Evolutionary conservation across 2,797 vertebrate genomes (phyloP).

Genomic region (Tachyglossus aculeatus): DNA sequence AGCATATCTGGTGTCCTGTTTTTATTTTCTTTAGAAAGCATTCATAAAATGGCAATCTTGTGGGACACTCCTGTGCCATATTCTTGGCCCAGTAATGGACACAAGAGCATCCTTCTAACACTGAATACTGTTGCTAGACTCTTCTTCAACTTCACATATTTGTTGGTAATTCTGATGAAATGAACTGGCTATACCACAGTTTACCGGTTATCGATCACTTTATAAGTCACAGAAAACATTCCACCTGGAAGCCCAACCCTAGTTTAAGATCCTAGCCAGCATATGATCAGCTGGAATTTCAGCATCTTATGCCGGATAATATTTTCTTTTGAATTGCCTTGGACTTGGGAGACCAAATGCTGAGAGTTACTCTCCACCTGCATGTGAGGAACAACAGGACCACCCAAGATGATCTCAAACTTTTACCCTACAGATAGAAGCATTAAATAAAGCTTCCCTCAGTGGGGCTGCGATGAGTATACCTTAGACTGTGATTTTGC

Average conservation of each 20-base stretch:
- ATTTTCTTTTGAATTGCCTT: slow-evolving; percentile 28
- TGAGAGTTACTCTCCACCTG: not conserved
- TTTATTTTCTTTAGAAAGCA: slow-evolving; percentile 20
- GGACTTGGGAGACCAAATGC: not conserved
- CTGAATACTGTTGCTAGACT: not conserved
- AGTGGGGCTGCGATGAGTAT: no score
- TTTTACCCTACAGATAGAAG: slow-evolving; percentile 9
- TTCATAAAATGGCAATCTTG: not conserved
- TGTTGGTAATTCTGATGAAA: slow-evolving; percentile 4
- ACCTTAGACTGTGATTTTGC: no score
- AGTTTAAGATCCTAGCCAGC: not conserved
- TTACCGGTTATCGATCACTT: slow-evolving; percentile 15
- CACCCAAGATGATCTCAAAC: slow-evolving; percentile 42
- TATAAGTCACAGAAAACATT: slow-evolving; percentile 22
- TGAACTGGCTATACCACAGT: not conserved
- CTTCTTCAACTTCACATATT: slow-evolving; percentile 9
- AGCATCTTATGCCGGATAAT: not conserved
- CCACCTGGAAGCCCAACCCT: not conserved
- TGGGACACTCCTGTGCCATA: not conserved
- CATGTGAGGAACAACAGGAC: slow-evolving; percentile 4
- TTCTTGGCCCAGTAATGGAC: slow-evolving; percentile 26
- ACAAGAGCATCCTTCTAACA: not conserved
- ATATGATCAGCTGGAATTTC: not conserved
- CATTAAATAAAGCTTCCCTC: slow-evolving; percentile 14
- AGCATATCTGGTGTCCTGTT: slow-evolving; percentile 24